Base-by-base conservation (phyloP, 2,888 invertebrate species). In the Drosophila gaucha region DNA sequence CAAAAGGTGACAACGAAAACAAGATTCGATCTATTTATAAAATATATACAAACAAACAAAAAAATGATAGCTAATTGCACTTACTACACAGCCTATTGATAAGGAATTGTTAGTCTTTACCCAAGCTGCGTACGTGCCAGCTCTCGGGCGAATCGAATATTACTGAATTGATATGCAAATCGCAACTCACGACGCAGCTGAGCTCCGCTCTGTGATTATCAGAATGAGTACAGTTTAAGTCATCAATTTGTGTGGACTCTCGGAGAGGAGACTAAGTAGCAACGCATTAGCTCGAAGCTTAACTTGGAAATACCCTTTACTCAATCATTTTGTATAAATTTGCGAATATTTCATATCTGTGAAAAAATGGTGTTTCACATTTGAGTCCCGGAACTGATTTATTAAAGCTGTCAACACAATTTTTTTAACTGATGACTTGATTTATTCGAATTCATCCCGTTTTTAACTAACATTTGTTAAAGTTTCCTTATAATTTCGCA, bases 191-290 rank as follows among this genome's bases (percentile, higher is more conserved):
- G 47, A 47, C 47, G 41, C 24, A 50, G 56, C 73, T 67, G 41
- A 64, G 68, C 70, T 57, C 6, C 26, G 58, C 56, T 70, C 28
- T 38, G 62, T 46, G 33, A 65, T 75, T 82, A 82, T 82, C 73
- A 44, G 38, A 63, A 52, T 56, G 67, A 58, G 51, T 43, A 44
- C 51, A 18, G 33, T 44, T 36, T 18, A 43, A 57, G 47, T 31
- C 49, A 16, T 33, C 14, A 10, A 6, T 8, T 6, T 16, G 18
- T 14, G 22, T 12, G 20, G 20, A 8, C 49, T 39, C 38, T 51
- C 28, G 46, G n/a, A 47, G 31, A 58, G 59, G 28, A 38, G 6
- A 30, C 20, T 6, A 12, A 46, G 16, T n/a, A 16, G 12, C 18
- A 20, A 12, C 0, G 8, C 6, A 14, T 28, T 8, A 33, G 14